These are phyloP conservation scores for Hyles euphorbiae DNA, from an alignment of 1,140 invertebrate genomes.

Conservation along the genomic window DNA sequence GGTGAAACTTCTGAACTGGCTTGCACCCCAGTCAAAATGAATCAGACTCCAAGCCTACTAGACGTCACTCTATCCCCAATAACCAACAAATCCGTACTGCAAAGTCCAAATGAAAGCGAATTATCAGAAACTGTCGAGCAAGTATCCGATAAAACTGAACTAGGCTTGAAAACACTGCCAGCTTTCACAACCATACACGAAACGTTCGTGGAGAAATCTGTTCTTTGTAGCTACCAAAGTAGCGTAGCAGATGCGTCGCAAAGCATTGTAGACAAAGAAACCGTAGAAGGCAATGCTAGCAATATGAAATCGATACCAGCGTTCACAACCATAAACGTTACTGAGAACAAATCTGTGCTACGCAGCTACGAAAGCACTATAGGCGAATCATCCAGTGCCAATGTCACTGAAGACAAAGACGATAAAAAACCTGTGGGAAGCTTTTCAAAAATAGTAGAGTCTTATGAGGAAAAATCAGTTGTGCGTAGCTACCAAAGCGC, in stretches of 20 bases:
- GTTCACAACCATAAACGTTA: constrained; percentile 31
- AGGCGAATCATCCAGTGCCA: constrained; percentile 15
- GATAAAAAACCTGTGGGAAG: constrained; percentile 19
- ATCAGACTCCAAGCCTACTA: constrained; percentile 39
- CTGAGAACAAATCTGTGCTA: constrained; percentile 37
- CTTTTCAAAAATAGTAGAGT: constrained; percentile 38
- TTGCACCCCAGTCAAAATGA: constrained; percentile 56
- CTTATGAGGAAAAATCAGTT: constrained; percentile 46
- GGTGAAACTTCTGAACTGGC: constrained; percentile 28
- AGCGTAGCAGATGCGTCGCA: constrained; percentile 23
- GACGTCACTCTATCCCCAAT: constrained; percentile 62
- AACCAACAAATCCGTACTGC: constrained; percentile 57
- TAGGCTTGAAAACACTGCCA: constrained; percentile 36
- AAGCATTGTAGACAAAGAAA: constrained; percentile 17
- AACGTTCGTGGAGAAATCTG: constrained; percentile 28
- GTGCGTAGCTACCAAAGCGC: constrained; percentile 35
- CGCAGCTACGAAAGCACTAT: constrained; percentile 39
- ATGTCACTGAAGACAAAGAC: constrained; percentile 12
- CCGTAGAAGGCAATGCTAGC: constrained; percentile 1
- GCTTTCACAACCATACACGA: constrained; percentile 36
- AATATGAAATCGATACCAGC: constrained; percentile 26
- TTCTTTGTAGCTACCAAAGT: constrained; percentile 31
- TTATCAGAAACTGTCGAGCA: constrained; percentile 33
- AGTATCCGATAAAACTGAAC: constrained; percentile 30
- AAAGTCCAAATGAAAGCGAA: constrained; percentile 49